Evolutionary conservation across 2,797 vertebrate genomes (phyloP).

Genomic region (Muscicapa comitata): DNA sequence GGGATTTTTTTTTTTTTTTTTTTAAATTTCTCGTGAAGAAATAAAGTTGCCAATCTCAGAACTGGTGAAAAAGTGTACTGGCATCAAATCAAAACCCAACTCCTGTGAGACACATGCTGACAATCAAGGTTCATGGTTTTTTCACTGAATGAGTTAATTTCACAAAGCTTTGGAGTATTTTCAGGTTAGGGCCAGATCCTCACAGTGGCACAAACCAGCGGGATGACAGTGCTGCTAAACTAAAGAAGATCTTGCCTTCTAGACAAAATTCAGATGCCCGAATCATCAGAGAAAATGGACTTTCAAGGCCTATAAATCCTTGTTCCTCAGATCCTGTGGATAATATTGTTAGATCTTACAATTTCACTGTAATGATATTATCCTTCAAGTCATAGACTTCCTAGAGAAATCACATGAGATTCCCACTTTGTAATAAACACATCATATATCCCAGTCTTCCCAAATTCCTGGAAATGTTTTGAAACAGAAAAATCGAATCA

Average conservation of each 20-base stretch:
- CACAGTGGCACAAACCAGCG: not conserved
- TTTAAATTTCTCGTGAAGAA: not conserved
- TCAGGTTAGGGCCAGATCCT: not conserved
- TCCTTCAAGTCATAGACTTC: not conserved
- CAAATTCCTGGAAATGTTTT: not conserved
- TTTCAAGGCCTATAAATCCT: not conserved
- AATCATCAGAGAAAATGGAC: not conserved
- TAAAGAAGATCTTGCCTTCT: not conserved
- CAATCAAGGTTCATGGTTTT: not conserved
- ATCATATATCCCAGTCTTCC: not conserved
- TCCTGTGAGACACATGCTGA: not conserved
- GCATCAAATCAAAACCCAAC: not conserved
- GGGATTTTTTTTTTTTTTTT: fast-evolving
- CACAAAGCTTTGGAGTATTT: not conserved
- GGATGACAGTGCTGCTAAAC: not conserved
- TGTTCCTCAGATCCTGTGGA: not conserved
- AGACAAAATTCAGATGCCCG: not conserved
- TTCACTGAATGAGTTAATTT: not conserved
- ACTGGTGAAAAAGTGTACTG: not conserved
- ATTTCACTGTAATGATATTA: not conserved
- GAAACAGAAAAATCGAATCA: not conserved
- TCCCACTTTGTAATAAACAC: not conserved
- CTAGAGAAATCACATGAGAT: not conserved
- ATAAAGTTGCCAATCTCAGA: not conserved
- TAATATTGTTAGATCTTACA: not conserved